A percentile compares a stretch with the other conserved stretches of the same genome.
These are phyloP conservation scores for Andrena chrysosceles DNA, from an alignment of 2,888 invertebrate species.

Conservation along the genomic window DNA sequence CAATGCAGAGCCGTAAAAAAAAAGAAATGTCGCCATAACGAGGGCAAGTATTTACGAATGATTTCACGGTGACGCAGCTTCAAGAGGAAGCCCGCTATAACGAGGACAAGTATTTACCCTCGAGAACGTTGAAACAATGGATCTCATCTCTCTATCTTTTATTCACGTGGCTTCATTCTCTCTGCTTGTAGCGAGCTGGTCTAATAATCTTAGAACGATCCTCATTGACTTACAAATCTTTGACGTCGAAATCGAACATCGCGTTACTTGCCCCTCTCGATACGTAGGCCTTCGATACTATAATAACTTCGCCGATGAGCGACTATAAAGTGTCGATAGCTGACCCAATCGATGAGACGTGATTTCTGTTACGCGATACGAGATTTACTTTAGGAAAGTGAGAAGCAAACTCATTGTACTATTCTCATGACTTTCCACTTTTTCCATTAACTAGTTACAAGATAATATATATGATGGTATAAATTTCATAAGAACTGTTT, in stretches of 20 bases:
- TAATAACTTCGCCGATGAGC: neutral
- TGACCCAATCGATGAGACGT: neutral
- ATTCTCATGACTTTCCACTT: too few species aligned
- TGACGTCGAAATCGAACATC: conserved; percentile 24
- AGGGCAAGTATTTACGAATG: conserved; percentile 71
- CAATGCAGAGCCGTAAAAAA: conserved; percentile 24
- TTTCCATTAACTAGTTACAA: too few species aligned
- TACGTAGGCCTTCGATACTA: neutral
- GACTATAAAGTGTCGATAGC: neutral
- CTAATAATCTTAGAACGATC: conserved; percentile 59
- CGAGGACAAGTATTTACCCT: conserved; percentile 74
- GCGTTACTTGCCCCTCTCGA: neutral
- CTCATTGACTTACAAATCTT: conserved; percentile 56
- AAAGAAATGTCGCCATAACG: conserved; percentile 63
- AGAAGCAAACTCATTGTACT: neutral
- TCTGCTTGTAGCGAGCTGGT: conserved; percentile 34
- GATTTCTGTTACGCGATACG: neutral
- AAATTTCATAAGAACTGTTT: too few species aligned
- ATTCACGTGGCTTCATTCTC: conserved; percentile 65
- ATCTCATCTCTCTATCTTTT: conserved; percentile 67
- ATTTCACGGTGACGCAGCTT: conserved; percentile 59
- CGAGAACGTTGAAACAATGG: conserved; percentile 70
- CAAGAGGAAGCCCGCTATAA: conserved; percentile 60
- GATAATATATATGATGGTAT: too few species aligned
- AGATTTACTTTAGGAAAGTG: neutral